These are phyloP conservation scores for Hirtodrosophila trivittata DNA, from an alignment of 2,888 invertebrate species.

Conservation along the genomic window DNA sequence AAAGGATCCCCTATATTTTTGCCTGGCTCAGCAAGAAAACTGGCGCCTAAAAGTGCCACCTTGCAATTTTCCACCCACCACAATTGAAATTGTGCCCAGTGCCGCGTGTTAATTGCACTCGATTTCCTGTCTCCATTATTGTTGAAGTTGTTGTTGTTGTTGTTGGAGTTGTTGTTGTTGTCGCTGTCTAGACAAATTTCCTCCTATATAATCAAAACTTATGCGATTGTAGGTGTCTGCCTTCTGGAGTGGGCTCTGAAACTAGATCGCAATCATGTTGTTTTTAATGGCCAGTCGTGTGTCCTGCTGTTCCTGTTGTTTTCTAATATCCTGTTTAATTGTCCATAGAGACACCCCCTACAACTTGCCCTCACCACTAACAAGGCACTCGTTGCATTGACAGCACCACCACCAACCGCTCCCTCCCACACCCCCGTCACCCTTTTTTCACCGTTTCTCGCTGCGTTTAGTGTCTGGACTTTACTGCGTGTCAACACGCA, in stretches of 20 bases:
- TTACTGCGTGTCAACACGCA: constrained; percentile 55
- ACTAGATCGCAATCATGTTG: constrained; percentile 42
- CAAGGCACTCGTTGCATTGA: constrained; percentile 10
- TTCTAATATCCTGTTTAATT: constrained; percentile 68
- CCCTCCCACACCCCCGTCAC: constrained; percentile 5
- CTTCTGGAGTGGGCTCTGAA: constrained; percentile 13
- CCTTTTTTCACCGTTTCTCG: constrained; percentile 1
- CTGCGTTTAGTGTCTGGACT: background rate
- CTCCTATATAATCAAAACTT: constrained; percentile 39
- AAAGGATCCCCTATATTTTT: constrained; percentile 27
- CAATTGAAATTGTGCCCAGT: constrained; percentile 7
- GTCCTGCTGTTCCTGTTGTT: constrained; percentile 37
- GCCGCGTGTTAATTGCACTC: constrained; percentile 48
- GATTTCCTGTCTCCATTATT: constrained; percentile 23
- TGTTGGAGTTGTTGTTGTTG: constrained; percentile 20
- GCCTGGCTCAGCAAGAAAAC: constrained; percentile 2
- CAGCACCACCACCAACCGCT: constrained; percentile 1
- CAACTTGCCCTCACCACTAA: constrained; percentile 8
- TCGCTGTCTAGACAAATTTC: constrained; percentile 67
- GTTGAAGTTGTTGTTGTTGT: constrained; percentile 25
- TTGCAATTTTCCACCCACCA: constrained; percentile 31
- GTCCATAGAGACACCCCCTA: constrained; percentile 40
- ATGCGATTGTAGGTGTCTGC: constrained; percentile 1
- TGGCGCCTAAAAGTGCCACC: constrained; percentile 39
- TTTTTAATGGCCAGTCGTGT: constrained; percentile 38